phyloP scores from a whole-genome alignment of 2,888 invertebrate genomes.

The Yponomeuta evonymella region DNA sequence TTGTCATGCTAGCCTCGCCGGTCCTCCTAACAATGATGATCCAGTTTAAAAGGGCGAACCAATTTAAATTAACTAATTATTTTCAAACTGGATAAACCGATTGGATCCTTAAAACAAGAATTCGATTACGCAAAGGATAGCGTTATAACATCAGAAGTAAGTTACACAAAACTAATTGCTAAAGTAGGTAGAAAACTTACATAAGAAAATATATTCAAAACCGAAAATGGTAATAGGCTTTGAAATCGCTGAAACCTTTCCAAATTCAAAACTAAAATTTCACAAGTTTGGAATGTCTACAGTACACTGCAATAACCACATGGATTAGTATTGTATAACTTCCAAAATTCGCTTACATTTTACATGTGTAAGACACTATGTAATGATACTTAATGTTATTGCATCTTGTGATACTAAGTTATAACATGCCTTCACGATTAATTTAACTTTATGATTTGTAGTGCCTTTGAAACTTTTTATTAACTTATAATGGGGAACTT shows the following conservation, averaged over 20 bases:
- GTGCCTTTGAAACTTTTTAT: too few species aligned
- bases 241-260: not conserved
- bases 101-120: too few species aligned
- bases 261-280: not conserved
- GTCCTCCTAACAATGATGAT: too few species aligned
- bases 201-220: not conserved
- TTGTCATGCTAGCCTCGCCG: too few species aligned
- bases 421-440: not conserved
- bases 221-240: not conserved
- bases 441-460: too few species aligned
- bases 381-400: not conserved
- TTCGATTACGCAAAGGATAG: too few species aligned
- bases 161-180: not conserved
- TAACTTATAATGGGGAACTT: too few species aligned
- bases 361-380: not conserved
- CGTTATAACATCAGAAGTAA: too few species aligned
- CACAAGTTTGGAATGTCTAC: not conserved
- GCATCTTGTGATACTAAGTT: not conserved
- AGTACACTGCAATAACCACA: not conserved
- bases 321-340: not conserved
- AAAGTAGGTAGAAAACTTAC: not conserved
- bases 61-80: too few species aligned
- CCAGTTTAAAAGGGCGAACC: too few species aligned
- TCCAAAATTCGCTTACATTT: not conserved
- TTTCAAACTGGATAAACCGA: too few species aligned